Percentiles rank a stretch among this genome's conserved stretches.
These are phyloP conservation scores for Pseudolycoriella hygida DNA, from an alignment of 2,888 invertebrate species.

Conservation along the genomic window DNA sequence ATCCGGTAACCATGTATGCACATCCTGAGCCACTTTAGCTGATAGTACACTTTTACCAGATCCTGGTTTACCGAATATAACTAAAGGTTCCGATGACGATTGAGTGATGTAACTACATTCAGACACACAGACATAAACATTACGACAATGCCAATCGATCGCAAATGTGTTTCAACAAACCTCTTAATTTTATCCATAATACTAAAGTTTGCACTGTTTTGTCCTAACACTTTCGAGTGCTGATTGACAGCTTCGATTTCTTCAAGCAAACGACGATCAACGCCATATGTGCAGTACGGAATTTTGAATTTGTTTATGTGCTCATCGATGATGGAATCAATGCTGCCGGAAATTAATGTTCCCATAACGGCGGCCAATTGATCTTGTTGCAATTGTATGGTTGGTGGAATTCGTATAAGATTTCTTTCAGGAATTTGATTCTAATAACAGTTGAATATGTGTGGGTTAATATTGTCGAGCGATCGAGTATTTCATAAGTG, in stretches of 20 bases:
- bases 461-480: too few relatives aligned
- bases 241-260: conserved; percentile 50
- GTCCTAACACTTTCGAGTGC: conserved; percentile 47
- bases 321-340: conserved; percentile 50
- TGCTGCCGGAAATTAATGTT: conserved; percentile 45
- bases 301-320: conserved; percentile 38
- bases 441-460: conserved; percentile 27
- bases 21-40: conserved; percentile 49
- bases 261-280: conserved; percentile 50
- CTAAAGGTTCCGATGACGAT: conserved; percentile 42
- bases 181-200: conserved; percentile 25
- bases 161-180: conserved; percentile 8
- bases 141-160: background rate
- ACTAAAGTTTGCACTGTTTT: conserved; percentile 33
- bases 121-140: conserved; percentile 5
- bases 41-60: conserved; percentile 69
- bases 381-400: conserved; percentile 24
- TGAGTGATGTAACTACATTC: conserved; percentile 43
- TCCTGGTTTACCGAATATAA: conserved; percentile 61
- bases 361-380: conserved; percentile 38
- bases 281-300: conserved; percentile 47
- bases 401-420: conserved; percentile 38
- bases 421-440: conserved; percentile 56
- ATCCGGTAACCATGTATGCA: conserved; percentile 45
- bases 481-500: too few relatives aligned